phyloP scores from a whole-genome alignment of 92 coral and sea anemone genomes.

The Diadumene lineata region DNA sequence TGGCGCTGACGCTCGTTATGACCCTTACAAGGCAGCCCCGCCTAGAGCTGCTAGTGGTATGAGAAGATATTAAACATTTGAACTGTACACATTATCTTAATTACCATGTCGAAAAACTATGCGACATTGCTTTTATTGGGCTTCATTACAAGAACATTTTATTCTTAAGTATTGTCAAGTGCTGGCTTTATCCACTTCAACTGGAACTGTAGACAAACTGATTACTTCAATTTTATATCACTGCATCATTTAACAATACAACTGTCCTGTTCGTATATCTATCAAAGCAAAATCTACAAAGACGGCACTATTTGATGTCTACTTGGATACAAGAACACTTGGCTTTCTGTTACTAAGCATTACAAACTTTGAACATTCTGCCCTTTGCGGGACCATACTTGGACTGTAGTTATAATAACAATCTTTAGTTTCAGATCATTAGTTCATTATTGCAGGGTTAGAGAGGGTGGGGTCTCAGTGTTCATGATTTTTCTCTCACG shows the following conservation, averaged over 20 bases:
- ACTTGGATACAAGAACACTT: no score
- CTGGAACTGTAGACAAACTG: background rate
- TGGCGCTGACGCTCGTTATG: constrained; percentile 75
- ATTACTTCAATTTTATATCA: background rate
- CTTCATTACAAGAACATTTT: background rate
- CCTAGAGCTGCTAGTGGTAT: constrained; percentile 59
- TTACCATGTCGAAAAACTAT: background rate
- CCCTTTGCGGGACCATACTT: no score
- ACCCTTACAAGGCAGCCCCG: constrained; percentile 85
- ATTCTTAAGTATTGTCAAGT: background rate
- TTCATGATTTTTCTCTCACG: no score
- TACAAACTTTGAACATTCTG: no score
- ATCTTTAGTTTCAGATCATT: background rate
- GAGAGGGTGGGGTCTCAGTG: background rate
- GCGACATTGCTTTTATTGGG: background rate
- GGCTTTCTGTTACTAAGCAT: no score
- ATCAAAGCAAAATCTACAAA: no score
- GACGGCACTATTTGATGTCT: no score
- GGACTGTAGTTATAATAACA: no score
- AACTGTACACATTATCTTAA: background rate
- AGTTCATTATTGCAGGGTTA: background rate
- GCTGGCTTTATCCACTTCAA: background rate
- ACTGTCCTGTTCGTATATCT: no score
- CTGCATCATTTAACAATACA: background rate
- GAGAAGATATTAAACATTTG: constrained; percentile 61